These are phyloP conservation scores for Chrysodeixis includens DNA, from an alignment of 2,888 invertebrate genomes.

Conservation along the genomic window DNA sequence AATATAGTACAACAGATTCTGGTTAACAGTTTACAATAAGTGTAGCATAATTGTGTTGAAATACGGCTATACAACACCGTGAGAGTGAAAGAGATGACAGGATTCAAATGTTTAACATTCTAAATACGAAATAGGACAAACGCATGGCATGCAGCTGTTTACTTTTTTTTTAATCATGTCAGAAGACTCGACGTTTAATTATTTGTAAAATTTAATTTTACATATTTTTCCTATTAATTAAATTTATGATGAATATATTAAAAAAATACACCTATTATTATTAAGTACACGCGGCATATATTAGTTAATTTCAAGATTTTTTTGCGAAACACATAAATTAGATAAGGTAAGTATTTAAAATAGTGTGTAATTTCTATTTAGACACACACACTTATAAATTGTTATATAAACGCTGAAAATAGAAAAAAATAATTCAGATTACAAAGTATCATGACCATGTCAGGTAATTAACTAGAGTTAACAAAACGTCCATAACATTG, in stretches of 20 bases:
- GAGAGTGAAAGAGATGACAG: constrained; percentile 47
- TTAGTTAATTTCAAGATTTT: too few relatives aligned
- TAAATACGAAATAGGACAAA: constrained; percentile 31
- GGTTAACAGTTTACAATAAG: constrained; percentile 14
- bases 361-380: too few relatives aligned
- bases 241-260: neutral
- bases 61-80: neutral
- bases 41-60: constrained; percentile 25
- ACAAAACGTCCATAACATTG: constrained; percentile 10
- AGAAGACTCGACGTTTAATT: constrained; percentile 46
- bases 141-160: constrained; percentile 55
- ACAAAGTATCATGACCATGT: too few relatives aligned
- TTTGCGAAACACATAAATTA: too few relatives aligned
- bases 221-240: too few relatives aligned
- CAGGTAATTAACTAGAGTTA: constrained; percentile 14
- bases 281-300: neutral
- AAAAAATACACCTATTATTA: neutral
- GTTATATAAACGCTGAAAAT: too few relatives aligned
- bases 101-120: constrained; percentile 26
- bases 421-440: too few relatives aligned
- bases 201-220: neutral
- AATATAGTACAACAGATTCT: constrained; percentile 16
- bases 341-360: too few relatives aligned
- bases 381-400: too few relatives aligned
- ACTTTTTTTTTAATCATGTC: constrained; percentile 46